Percentiles rank a stretch among this genome's conserved stretches.
Conservation (phyloP, 2,113 vertebrate species). For the Thomomys bottae region DNA sequence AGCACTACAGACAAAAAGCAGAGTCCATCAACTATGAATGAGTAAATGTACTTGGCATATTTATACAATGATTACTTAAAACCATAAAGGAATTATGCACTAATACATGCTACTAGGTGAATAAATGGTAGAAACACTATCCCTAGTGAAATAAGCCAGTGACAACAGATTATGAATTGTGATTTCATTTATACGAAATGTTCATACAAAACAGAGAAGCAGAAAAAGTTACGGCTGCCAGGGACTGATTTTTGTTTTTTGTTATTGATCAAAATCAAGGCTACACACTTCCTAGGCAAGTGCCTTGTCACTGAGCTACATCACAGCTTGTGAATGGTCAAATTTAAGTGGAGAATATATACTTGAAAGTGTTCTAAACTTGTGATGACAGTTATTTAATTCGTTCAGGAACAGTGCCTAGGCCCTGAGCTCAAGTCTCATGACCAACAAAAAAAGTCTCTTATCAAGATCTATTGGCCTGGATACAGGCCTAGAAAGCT, state of each 20-base stretch:
- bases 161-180: neutral
- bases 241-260: too few species aligned
- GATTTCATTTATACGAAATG: neutral
- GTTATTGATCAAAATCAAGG: neutral
- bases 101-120: neutral
- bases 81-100: neutral
- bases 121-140: neutral
- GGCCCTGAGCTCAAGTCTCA: too few species aligned
- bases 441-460: neutral
- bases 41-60: neutral
- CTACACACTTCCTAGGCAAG: neutral
- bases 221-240: neutral
- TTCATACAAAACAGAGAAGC: neutral
- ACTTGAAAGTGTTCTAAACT: neutral
- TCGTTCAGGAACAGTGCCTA: neutral
- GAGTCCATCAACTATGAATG: neutral
- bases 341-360: neutral
- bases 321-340: neutral
- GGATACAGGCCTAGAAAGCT: too few species aligned
- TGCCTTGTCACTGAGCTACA: neutral
- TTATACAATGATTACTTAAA: neutral
- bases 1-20: neutral
- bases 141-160: neutral
- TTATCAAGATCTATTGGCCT: neutral
- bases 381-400: neutral